Base-by-base conservation (phyloP, 2,113 vertebrate species). In the Leptobrachium leishanense region DNA sequence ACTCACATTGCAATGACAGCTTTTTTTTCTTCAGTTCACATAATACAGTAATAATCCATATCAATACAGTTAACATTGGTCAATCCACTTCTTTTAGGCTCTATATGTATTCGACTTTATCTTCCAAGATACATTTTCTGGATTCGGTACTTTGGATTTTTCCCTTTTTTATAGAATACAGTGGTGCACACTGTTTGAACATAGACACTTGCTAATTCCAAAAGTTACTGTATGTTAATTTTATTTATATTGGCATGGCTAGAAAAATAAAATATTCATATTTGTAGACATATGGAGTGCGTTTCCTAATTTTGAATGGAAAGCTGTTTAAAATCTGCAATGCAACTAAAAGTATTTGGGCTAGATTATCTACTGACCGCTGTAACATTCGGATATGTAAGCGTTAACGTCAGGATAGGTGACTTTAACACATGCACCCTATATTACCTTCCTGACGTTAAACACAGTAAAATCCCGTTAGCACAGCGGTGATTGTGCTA, bases 181-280 rank as follows among this genome's bases (percentile, higher is more conserved):
- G 42, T 55, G 55, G 53, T 79, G 43, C 65, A 79, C 65, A 55
- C 31, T 72, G 69, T 66, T 46, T 39, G 53, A 8, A 55, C 46
- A 66, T 72, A 44, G 15, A 72, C 54, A 50, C 62, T 31, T 72
- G 31, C 50, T 31, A 54, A 6, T 8, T 9, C 46, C 20, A 72
- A 39, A 15, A 70, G 65, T 39, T 68, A 5, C 46, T 54, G 7
- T 9, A 72, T 79, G 70, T 68, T 67, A 31, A 59, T 46, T 13
- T 72, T 72, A 41, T 50, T 40, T 65, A n/a, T 72, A 10, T 71
- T 54, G 72, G 43, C 54, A 63, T 80, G 39, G 69, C 11, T 74
- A 57, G 11, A 9, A 46, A 44, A 81, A 81, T 81, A 81, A 81
- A 81, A 68, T 59, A 81, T 57, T 57, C 50, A 76, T 76, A 62